Percentiles rank a stretch among this genome's conserved stretches.
Evolutionary conservation across 2,113 vertebrate species (phyloP).

Genomic region (Clarias batrachus): DNA sequence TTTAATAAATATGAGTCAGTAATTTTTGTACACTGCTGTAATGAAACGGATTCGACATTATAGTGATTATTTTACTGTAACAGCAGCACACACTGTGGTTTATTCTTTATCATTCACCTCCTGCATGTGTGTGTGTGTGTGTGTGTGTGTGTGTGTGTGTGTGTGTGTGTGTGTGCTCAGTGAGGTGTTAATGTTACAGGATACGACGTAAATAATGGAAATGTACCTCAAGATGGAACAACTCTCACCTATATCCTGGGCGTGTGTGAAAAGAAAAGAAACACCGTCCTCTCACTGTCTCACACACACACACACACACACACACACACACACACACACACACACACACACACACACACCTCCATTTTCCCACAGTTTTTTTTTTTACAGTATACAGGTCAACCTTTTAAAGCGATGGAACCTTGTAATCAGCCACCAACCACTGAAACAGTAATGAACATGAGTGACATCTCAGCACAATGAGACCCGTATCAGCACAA

Average conservation of each 20-base stretch:
- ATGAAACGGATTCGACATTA: not conserved
- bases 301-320: no score
- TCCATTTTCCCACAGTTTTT: no score
- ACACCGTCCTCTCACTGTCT: not conserved
- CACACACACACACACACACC: not conserved
- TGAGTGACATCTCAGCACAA: no score
- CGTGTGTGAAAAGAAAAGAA: not conserved
- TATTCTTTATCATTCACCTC: not conserved
- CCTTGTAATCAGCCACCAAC: no score
- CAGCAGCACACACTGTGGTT: not conserved
- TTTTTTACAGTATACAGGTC: no score
- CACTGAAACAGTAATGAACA: no score
- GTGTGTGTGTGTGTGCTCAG: conserved; percentile 5
- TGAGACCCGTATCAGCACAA: no score
- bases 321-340: not conserved
- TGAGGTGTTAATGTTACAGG: not conserved
- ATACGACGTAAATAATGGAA: not conserved
- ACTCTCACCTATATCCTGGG: not conserved
- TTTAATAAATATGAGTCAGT: not conserved
- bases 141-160: conserved; percentile 3
- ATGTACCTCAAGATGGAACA: conserved; percentile 14
- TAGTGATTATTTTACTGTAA: not conserved
- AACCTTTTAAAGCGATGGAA: no score
- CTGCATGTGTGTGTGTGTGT: not conserved
- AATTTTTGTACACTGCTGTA: not conserved